A percentile compares a stretch with the other conserved stretches of the same genome.
Conservation (phyloP, 2,797 vertebrate genomes). For the Myotis daubentonii region DNA sequence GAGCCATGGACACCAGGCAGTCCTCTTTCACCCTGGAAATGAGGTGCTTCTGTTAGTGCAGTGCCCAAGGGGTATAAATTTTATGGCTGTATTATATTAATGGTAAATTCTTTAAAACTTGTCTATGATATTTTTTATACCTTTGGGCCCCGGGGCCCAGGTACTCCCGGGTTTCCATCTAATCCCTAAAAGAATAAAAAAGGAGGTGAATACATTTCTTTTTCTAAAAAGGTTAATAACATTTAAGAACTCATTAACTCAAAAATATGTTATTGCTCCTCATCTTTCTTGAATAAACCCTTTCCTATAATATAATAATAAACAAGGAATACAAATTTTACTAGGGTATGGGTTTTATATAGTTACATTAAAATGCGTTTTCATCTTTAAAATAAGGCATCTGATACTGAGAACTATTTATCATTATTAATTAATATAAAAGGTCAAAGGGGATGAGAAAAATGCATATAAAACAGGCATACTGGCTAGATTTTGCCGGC, state of each 20-base stretch:
- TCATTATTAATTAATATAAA: background rate
- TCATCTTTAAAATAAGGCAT: constrained; percentile 42
- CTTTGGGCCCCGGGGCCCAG: constrained; percentile 96
- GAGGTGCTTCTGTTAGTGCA: constrained; percentile 58
- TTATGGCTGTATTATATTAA: background rate
- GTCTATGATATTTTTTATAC: constrained; percentile 82
- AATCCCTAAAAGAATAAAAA: constrained; percentile 86
- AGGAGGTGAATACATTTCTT: background rate
- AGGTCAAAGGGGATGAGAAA: background rate
- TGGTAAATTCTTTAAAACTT: background rate
- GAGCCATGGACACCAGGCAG: constrained; percentile 94
- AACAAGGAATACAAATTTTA: background rate
- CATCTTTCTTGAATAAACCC: background rate
- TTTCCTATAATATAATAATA: constrained; percentile 30
- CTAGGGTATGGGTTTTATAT: background rate
- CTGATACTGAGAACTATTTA: background rate
- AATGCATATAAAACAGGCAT: background rate
- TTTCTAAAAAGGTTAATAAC: background rate
- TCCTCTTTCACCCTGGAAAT: constrained; percentile 95
- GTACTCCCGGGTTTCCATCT: constrained; percentile 85
- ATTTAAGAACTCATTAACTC: background rate
- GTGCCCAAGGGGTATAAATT: background rate
- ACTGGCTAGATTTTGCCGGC: background rate
- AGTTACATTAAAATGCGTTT: constrained; percentile 23
- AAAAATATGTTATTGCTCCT: constrained; percentile 1